These are phyloP conservation scores for Hipposideros armiger DNA, from an alignment of 2,113 vertebrate genomes.

Conservation along the genomic window DNA sequence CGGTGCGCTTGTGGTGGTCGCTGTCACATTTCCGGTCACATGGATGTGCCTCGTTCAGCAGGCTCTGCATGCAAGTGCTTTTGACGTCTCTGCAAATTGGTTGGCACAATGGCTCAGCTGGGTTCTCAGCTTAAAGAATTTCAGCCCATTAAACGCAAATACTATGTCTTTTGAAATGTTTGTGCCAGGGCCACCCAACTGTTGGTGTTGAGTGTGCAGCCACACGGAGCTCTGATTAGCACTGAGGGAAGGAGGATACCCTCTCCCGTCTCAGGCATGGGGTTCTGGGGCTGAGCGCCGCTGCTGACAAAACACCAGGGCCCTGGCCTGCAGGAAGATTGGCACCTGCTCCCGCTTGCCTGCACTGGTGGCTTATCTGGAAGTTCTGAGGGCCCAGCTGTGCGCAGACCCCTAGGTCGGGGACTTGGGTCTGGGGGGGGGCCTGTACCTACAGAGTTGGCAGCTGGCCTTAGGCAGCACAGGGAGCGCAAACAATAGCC, in stretches of 20 bases:
- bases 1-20: background rate
- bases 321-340: background rate
- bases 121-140: constrained; percentile 51
- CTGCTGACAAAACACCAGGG: background rate
- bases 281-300: background rate
- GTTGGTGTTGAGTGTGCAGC: background rate
- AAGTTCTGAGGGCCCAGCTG: background rate
- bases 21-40: background rate
- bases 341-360: background rate
- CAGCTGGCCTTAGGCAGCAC: accelerated
- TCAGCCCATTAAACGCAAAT: constrained; percentile 61
- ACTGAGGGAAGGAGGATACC: background rate
- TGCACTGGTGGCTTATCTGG: background rate
- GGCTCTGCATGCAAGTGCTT: background rate
- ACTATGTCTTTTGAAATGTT: constrained; percentile 67
- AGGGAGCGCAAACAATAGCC: background rate
- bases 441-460: background rate
- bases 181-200: constrained; percentile 29
- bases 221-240: constrained; percentile 66
- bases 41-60: background rate
- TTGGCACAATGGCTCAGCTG: constrained; percentile 58
- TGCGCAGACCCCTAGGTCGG: accelerated
- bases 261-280: background rate
- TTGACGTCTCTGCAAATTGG: background rate
- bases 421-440: background rate